These are phyloP conservation scores for Mustela erminea DNA, from an alignment of 2,797 vertebrate species.

Conservation along the genomic window DNA sequence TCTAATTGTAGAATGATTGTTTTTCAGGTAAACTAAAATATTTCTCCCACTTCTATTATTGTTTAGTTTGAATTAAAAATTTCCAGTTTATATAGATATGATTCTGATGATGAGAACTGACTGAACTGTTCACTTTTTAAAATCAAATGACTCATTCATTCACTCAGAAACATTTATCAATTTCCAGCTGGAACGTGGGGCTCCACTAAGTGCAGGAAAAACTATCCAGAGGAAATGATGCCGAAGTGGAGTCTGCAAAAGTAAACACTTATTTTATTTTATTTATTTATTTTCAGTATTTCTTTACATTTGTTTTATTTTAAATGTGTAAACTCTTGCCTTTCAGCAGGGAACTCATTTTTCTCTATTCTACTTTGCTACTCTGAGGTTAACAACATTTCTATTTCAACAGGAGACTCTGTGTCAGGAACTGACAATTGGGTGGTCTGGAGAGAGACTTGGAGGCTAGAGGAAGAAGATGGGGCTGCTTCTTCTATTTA, in stretches of 20 bases:
- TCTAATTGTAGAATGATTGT: neutral
- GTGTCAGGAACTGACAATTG: neutral
- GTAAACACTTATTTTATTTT: neutral
- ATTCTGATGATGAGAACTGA: constrained; percentile 28
- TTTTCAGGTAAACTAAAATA: constrained; percentile 48
- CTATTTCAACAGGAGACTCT: neutral
- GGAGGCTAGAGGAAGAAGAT: neutral
- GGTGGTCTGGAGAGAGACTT: neutral
- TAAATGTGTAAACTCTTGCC: neutral
- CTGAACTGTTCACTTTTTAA: constrained; percentile 23
- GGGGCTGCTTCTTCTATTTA: neutral
- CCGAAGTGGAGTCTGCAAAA: neutral
- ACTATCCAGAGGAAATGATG: constrained; percentile 42
- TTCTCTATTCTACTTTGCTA: neutral
- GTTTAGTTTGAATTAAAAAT: constrained; percentile 1
- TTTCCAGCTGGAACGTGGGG: neutral
- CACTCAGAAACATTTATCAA: neutral
- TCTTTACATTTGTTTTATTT: neutral
- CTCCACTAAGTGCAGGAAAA: neutral
- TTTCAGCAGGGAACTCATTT: neutral
- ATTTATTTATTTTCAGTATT: neutral
- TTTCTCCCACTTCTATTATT: neutral
- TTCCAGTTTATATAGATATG: neutral
- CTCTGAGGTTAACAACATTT: neutral
- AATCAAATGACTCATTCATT: constrained; percentile 25